A percentile compares a stretch with the other conserved stretches of the same genome.
Evolutionary conservation across 1,140 invertebrate genomes (phyloP).

Genomic region (Sarcophaga peregrina): DNA sequence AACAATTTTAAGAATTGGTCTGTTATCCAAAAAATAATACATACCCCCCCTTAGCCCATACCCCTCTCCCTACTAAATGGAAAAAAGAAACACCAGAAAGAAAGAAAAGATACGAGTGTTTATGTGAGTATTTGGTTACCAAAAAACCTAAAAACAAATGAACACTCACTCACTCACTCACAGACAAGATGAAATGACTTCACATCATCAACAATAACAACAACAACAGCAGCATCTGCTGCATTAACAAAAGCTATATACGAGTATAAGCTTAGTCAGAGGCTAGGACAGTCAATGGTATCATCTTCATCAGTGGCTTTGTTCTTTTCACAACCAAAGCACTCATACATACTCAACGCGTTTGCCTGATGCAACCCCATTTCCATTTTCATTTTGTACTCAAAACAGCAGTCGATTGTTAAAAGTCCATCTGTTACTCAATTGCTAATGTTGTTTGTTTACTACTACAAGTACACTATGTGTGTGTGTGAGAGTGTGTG

Average conservation of each 20-base stretch:
- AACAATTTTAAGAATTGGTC: slow-evolving; percentile 39
- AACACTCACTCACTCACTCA: not conserved
- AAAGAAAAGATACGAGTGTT: not conserved
- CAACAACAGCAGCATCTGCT: not conserved
- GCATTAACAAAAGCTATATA: no score
- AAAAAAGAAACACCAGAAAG: not conserved
- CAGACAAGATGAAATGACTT: not conserved
- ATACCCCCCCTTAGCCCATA: no score
- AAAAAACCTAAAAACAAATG: not conserved
- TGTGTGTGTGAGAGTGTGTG: no score
- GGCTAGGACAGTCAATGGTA: not conserved
- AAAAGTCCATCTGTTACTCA: slow-evolving; percentile 16
- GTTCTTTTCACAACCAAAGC: not conserved
- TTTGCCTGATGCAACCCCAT: no score
- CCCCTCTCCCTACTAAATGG: no score
- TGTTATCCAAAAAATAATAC: slow-evolving; percentile 13
- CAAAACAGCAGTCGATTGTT: not conserved
- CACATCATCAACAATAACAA: not conserved
- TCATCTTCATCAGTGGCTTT: slow-evolving; percentile 39
- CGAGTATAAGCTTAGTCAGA: no score
- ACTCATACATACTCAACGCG: no score
- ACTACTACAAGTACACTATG: no score
- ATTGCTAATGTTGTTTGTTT: not conserved
- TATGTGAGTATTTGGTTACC: slow-evolving; percentile 30
- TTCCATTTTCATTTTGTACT: not conserved